A percentile compares a stretch with the other conserved stretches of the same genome.
Conservation (phyloP, 1,140 invertebrate species). For the Drosophila littoralis region DNA sequence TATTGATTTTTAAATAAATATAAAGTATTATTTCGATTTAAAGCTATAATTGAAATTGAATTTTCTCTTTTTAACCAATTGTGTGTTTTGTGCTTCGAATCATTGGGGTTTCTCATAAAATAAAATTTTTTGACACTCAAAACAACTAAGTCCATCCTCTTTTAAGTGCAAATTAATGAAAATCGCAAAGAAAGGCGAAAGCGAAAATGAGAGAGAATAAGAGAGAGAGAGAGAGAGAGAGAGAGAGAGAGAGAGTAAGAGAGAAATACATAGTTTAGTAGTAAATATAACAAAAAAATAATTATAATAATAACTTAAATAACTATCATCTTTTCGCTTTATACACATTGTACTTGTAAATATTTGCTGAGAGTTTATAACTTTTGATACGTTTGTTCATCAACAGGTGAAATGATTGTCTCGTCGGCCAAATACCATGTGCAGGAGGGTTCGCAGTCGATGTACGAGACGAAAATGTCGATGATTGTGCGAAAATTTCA, state of each 20-base stretch:
- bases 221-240: background rate
- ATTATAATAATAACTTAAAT: background rate
- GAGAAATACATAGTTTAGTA: background rate
- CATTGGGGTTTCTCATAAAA: too few relatives aligned
- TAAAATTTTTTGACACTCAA: too few relatives aligned
- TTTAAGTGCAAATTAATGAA: background rate
- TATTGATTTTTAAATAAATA: too few relatives aligned
- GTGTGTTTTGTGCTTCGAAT: too few relatives aligned
- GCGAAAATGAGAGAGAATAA: background rate
- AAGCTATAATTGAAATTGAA: too few relatives aligned
- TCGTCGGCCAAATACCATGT: slow-evolving; percentile 92
- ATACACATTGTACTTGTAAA: background rate
- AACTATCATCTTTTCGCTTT: background rate
- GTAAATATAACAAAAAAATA: too few relatives aligned
- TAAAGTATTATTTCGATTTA: too few relatives aligned
- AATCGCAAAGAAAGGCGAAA: background rate
- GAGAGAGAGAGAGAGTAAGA: background rate
- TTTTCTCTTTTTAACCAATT: too few relatives aligned
- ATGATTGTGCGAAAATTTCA: slow-evolving; percentile 92
- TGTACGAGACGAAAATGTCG: slow-evolving; percentile 93
- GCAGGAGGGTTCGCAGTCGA: slow-evolving; percentile 88
- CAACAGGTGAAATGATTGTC: slow-evolving; percentile 92
- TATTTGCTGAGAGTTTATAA: background rate
- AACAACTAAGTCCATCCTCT: too few relatives aligned
- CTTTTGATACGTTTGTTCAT: slow-evolving; percentile 10